Evolutionary conservation across 1,140 invertebrate genomes (phyloP).

Genomic region (Nephotettix cincticeps): DNA sequence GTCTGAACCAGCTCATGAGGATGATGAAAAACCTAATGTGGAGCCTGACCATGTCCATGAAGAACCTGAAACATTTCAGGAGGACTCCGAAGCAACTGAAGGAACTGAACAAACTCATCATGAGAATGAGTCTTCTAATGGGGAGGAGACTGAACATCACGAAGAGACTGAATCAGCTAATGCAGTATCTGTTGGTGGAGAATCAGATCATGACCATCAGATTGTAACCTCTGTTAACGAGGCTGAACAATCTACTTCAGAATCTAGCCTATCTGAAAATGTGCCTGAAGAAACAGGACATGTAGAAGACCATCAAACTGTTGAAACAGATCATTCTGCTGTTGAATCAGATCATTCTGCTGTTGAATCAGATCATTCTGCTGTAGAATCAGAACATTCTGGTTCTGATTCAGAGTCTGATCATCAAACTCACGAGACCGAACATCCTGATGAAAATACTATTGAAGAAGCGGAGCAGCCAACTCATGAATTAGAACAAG

Average conservation of each 20-base stretch:
- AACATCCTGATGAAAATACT: not conserved
- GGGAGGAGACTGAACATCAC: not conserved
- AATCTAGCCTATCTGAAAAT: conserved; percentile 11
- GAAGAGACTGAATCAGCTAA: too few relatives aligned
- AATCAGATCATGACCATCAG: too few relatives aligned
- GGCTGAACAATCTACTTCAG: not conserved
- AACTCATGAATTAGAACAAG: not conserved
- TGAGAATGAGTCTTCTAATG: not conserved
- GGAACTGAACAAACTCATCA: conserved; percentile 12
- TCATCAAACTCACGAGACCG: not conserved
- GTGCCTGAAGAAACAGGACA: conserved; percentile 26
- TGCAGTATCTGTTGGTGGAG: too few relatives aligned
- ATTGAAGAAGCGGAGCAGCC: not conserved
- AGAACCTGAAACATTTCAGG: not conserved
- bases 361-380: conserved; percentile 1
- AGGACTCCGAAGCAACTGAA: not conserved
- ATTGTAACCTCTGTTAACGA: not conserved
- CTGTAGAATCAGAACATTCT: not conserved
- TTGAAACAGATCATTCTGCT: not conserved
- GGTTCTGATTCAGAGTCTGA: not conserved
- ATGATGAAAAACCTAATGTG: conserved; percentile 9
- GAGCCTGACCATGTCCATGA: conserved; percentile 30
- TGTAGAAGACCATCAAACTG: conserved; percentile 25
- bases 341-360: not conserved
- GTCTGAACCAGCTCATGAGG: conserved; percentile 9